Evolutionary conservation across 2,888 invertebrate genomes (phyloP).

Genomic region (Campaea margaritaria): DNA sequence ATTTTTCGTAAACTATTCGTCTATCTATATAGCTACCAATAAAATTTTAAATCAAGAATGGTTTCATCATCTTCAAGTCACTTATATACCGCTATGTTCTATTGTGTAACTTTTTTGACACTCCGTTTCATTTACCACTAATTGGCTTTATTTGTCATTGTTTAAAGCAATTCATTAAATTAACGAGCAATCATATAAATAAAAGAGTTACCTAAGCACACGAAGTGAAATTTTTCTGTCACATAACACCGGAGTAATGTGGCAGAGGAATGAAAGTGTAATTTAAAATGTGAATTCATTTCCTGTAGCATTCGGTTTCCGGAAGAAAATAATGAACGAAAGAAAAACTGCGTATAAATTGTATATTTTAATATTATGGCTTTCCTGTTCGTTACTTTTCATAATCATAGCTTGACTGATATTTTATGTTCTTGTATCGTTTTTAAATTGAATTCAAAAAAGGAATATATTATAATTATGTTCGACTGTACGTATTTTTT

Average conservation of each 20-base stretch:
- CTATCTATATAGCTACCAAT: too few relatives aligned
- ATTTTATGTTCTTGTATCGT: too few relatives aligned
- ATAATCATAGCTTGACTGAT: neutral
- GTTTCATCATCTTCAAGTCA: too few relatives aligned
- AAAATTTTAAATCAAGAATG: neutral
- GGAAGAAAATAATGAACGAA: neutral
- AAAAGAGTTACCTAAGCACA: slow-evolving; percentile 12
- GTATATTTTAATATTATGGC: neutral
- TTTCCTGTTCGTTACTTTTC: neutral
- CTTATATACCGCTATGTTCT: neutral
- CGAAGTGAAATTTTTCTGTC: slow-evolving; percentile 18
- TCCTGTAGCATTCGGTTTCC: neutral
- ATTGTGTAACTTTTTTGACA: slow-evolving; percentile 1
- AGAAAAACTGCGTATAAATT: neutral
- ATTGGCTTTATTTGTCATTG: slow-evolving; percentile 5
- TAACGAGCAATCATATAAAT: slow-evolving; percentile 2
- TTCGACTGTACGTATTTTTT: too few relatives aligned
- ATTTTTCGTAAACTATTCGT: too few relatives aligned
- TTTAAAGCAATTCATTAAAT: slow-evolving; percentile 7
- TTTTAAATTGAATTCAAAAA: too few relatives aligned
- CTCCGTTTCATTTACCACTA: slow-evolving; percentile 5
- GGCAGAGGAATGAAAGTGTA: slow-evolving; percentile 4
- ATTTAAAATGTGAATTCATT: slow-evolving; percentile 1
- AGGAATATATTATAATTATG: too few relatives aligned
- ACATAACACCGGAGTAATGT: slow-evolving; percentile 1